phyloP scores from a whole-genome alignment of 2,113 vertebrate genomes.

The Microcebus ravelobensis region DNA sequence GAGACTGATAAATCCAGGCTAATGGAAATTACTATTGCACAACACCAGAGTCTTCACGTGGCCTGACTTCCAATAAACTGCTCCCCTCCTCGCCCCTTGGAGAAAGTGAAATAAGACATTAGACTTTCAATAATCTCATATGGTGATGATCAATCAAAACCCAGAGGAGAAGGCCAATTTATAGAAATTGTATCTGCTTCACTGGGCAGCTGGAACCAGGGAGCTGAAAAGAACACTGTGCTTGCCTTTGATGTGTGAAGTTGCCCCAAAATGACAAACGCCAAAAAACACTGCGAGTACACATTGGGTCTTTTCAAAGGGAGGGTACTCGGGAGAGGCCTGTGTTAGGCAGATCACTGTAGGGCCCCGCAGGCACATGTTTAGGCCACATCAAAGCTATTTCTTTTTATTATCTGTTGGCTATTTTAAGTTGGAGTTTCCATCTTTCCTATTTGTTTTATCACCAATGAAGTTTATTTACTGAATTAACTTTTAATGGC shows the following conservation, averaged over 20 bases:
- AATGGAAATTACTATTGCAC: slow-evolving; percentile 65
- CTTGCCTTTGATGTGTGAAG: slow-evolving; percentile 72
- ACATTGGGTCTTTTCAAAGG: slow-evolving; percentile 41
- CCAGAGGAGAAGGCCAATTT: slow-evolving; percentile 72
- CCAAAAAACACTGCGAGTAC: slow-evolving; percentile 1
- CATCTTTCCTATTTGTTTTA: slow-evolving; percentile 82
- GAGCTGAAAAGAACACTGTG: slow-evolving; percentile 54
- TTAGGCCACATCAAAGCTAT: slow-evolving; percentile 78
- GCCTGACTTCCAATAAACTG: slow-evolving; percentile 70
- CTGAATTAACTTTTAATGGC: slow-evolving; percentile 83
- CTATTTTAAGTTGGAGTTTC: slow-evolving; percentile 75
- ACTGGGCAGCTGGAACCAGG: slow-evolving; percentile 60
- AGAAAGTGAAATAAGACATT: slow-evolving; percentile 81
- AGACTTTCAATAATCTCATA: slow-evolving; percentile 77
- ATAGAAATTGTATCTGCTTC: slow-evolving; percentile 76
- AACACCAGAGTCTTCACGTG: slow-evolving; percentile 54
- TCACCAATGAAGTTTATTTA: slow-evolving; percentile 85
- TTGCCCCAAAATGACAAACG: slow-evolving; percentile 71
- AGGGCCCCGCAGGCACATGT: slow-evolving; percentile 58
- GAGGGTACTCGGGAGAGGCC: not conserved
- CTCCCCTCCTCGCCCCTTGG: slow-evolving; percentile 64
- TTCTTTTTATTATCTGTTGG: slow-evolving; percentile 82
- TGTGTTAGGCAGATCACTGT: not conserved
- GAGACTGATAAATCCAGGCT: slow-evolving; percentile 54
- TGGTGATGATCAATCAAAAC: slow-evolving; percentile 79